phyloP scores from a whole-genome alignment of 2,888 invertebrate genomes.

The Nephrotoma appendiculata region DNA sequence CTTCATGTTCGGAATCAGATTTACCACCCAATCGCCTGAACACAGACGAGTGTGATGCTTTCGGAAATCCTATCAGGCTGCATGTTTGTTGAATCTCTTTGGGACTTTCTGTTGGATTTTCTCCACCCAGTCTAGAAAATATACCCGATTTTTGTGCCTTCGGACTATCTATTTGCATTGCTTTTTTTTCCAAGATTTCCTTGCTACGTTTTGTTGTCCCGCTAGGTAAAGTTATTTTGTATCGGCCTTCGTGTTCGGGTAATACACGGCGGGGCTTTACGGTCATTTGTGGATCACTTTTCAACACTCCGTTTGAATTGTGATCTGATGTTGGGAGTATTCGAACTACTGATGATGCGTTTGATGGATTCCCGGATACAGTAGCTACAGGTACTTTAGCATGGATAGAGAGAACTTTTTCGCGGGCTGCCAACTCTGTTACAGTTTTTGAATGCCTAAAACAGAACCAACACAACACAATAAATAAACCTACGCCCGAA shows the following conservation, averaged over 20 bases:
- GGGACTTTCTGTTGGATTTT: neutral
- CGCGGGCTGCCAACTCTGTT: slow-evolving; percentile 41
- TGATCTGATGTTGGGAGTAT: neutral
- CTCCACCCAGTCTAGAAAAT: slow-evolving; percentile 14
- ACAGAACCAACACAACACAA: slow-evolving; percentile 12
- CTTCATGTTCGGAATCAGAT: neutral
- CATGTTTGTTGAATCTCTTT: slow-evolving; percentile 12
- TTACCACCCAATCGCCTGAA: slow-evolving; percentile 29
- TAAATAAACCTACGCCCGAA: neutral
- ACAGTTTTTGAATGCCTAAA: slow-evolving; percentile 43
- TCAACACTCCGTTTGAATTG: neutral
- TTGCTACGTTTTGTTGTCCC: slow-evolving; percentile 37
- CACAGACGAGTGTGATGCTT: slow-evolving; percentile 19
- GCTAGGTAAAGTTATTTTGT: slow-evolving; percentile 38
- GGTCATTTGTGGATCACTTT: slow-evolving; percentile 8
- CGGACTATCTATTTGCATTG: slow-evolving; percentile 10
- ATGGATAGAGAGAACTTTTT: slow-evolving; percentile 35
- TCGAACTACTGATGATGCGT: neutral
- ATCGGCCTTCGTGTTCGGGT: slow-evolving; percentile 40
- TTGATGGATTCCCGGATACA: slow-evolving; percentile 25
- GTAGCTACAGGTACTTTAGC: slow-evolving; percentile 38
- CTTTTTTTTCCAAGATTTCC: slow-evolving; percentile 31
- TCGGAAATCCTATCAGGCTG: slow-evolving; percentile 19
- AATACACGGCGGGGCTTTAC: slow-evolving; percentile 28
- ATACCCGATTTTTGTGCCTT: slow-evolving; percentile 18